Evolutionary conservation across 2,888 invertebrate species (phyloP).

Genomic region (Xestoiulus laeticollis): DNA sequence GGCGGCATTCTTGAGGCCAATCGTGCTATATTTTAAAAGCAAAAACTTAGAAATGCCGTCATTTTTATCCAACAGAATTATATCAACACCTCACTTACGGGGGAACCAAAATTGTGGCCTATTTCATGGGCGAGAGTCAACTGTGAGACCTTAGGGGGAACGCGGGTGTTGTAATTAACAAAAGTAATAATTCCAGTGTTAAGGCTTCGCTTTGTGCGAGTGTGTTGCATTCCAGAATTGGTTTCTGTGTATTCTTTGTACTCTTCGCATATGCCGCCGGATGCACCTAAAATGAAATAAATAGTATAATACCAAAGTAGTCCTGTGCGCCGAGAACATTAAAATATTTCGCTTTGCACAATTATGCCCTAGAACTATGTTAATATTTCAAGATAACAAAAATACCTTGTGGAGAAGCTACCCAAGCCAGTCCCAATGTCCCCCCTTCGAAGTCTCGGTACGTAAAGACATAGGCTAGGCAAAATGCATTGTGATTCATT

Average conservation of each 20-base stretch:
- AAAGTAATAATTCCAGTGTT: conserved; percentile 99
- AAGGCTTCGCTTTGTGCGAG: conserved; percentile 90
- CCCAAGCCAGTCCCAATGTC: conserved; percentile 98
- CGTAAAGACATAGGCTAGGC: conserved; percentile 99
- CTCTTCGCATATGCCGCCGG: conserved; percentile 98
- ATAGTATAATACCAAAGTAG: not conserved
- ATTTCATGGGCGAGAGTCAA: conserved; percentile 95
- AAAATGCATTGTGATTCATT: conserved; percentile 97
- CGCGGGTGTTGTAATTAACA: conserved; percentile 96
- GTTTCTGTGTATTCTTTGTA: conserved; percentile 98
- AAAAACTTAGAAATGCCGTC: not conserved
- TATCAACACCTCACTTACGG: conserved; percentile 70
- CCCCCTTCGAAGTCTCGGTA: conserved; percentile 96
- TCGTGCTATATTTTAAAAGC: conserved; percentile 78
- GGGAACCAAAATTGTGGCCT: conserved; percentile 99
- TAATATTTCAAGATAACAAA: not conserved
- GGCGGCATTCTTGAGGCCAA: conserved; percentile 85
- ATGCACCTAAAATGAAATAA: conserved; percentile 75
- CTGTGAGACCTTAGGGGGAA: conserved; percentile 97
- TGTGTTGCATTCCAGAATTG: conserved; percentile 85
- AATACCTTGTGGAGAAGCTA: conserved; percentile 86
- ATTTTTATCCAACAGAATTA: not conserved
- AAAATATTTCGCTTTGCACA: too few relatives aligned
- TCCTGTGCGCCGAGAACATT: too few relatives aligned
- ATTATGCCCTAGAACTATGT: not conserved